Conservation (phyloP, 2,113 vertebrate species). For the Lepus europaeus region DNA sequence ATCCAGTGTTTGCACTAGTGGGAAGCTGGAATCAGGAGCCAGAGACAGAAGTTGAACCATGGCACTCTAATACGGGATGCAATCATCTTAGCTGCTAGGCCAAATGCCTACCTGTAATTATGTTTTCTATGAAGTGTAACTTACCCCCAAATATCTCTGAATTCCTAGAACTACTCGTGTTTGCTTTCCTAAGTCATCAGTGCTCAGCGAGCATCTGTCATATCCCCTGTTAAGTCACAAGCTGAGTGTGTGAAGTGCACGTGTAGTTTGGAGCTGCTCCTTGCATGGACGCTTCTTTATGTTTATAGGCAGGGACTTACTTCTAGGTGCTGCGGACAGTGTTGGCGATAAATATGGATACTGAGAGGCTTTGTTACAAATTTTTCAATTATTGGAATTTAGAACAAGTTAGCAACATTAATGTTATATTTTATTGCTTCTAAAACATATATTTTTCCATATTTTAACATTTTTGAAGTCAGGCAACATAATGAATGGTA, state of each 20-base stretch:
- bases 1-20: too few species aligned
- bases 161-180: background rate
- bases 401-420: background rate
- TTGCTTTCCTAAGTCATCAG: background rate
- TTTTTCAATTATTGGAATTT: background rate
- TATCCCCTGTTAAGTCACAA: background rate
- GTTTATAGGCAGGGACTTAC: background rate
- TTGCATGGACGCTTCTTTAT: background rate
- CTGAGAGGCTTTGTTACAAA: background rate
- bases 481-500: too few species aligned
- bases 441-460: background rate
- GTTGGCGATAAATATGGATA: background rate
- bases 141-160: background rate
- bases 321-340: background rate
- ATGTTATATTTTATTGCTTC: background rate
- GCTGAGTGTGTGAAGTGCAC: conserved; percentile 11
- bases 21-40: too few species aligned
- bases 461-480: conserved; percentile 37
- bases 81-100: too few species aligned
- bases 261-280: background rate
- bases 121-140: background rate
- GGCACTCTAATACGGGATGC: too few species aligned
- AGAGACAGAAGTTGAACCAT: too few species aligned
- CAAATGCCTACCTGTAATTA: background rate
- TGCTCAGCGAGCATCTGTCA: background rate